These are phyloP conservation scores for Montifringilla adamsi DNA, from an alignment of 2,113 vertebrate genomes.

Conservation along the genomic window DNA sequence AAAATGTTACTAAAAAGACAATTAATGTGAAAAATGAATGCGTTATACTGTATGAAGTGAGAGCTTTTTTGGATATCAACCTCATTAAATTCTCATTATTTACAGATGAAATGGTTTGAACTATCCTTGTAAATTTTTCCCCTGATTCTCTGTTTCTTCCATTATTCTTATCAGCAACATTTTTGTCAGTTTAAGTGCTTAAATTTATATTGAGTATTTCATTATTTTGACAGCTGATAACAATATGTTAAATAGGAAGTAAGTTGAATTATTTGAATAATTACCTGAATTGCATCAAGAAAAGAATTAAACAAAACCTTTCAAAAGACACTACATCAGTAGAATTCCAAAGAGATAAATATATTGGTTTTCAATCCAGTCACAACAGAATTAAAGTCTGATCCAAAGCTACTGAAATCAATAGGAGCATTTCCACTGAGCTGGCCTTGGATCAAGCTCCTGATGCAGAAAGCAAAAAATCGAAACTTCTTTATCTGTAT, in stretches of 20 bases:
- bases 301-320: constrained; percentile 40
- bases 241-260: constrained; percentile 19
- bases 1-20: constrained; percentile 3
- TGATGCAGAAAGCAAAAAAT: constrained; percentile 1
- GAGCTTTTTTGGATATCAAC: constrained; percentile 33
- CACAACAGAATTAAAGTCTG: not conserved
- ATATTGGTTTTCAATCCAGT: not conserved
- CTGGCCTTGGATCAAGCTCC: not conserved
- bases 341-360: constrained; percentile 42
- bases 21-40: constrained; percentile 54
- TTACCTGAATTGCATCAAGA: constrained; percentile 19
- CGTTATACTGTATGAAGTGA: constrained; percentile 29
- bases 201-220: constrained; percentile 65
- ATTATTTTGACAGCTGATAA: constrained; percentile 65
- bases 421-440: not conserved
- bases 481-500: not conserved
- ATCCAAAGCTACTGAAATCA: constrained; percentile 33
- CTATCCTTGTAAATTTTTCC: constrained; percentile 22
- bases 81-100: constrained; percentile 73
- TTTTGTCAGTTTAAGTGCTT: constrained; percentile 64
- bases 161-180: constrained; percentile 50
- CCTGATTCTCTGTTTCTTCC: constrained; percentile 41
- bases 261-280: constrained; percentile 12
- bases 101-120: constrained; percentile 64
- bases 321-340: constrained; percentile 17